phyloP scores from a whole-genome alignment of 2,888 invertebrate genomes.

The Acleris sparsana region DNA sequence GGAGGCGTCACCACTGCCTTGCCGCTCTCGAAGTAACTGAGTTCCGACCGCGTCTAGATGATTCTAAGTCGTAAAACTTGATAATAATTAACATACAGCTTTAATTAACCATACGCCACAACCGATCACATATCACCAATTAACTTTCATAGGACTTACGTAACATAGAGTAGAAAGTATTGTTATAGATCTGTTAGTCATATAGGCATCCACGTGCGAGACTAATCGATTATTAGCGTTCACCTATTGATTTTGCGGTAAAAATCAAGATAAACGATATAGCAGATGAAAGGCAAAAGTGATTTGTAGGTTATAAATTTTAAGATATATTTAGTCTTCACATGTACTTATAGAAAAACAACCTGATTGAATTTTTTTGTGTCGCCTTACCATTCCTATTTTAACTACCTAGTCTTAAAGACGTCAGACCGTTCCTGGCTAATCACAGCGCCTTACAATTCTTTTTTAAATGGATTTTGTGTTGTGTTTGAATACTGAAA shows the following conservation, averaged over 20 bases:
- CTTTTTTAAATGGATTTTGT: no score
- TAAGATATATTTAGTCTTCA: no score
- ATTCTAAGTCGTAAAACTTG: background rate
- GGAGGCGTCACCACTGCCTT: no score
- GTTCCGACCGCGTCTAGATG: background rate
- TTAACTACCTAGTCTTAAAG: no score
- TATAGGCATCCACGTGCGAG: constrained; percentile 42
- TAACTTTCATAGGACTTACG: background rate
- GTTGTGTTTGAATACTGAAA: no score
- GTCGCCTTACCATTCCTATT: no score
- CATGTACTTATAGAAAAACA: no score
- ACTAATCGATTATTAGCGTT: constrained; percentile 40
- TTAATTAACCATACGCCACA: background rate
- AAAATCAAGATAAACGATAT: background rate
- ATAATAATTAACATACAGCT: background rate
- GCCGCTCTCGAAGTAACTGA: no score
- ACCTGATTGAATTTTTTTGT: no score
- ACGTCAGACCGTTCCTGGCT: no score
- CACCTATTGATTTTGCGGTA: constrained; percentile 5
- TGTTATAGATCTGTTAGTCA: constrained; percentile 6
- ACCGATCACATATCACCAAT: background rate
- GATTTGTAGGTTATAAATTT: no score
- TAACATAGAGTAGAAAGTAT: constrained; percentile 11
- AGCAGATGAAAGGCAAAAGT: background rate
- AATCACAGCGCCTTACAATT: no score